phyloP scores from a whole-genome alignment of 2,113 vertebrate species.

The Pao palembangensis region DNA sequence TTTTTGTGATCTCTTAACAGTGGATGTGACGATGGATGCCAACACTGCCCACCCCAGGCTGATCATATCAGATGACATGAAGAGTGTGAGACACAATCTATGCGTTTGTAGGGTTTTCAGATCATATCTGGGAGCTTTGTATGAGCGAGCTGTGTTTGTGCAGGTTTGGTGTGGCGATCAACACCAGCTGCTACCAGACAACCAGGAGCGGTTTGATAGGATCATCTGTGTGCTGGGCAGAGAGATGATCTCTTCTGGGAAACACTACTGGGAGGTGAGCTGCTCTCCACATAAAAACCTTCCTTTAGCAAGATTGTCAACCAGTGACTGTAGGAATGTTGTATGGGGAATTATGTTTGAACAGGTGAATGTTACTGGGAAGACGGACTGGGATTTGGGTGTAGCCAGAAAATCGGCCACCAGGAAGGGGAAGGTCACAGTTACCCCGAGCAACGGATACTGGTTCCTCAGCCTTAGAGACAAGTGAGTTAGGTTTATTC shows the following conservation, averaged over 20 bases:
- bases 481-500: conserved; percentile 45
- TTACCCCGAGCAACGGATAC: conserved; percentile 71
- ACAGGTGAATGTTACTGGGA: conserved; percentile 69
- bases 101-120: not conserved
- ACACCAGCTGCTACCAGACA: conserved; percentile 52
- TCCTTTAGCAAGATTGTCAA: not conserved
- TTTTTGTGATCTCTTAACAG: conserved; percentile 30
- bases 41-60: conserved; percentile 69
- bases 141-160: not conserved
- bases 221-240: conserved; percentile 69
- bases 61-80: conserved; percentile 68
- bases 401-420: conserved; percentile 61
- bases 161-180: conserved; percentile 62
- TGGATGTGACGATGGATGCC: conserved; percentile 65
- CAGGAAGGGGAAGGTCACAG: conserved; percentile 72
- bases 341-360: not conserved
- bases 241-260: conserved; percentile 63
- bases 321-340: too few relatives aligned
- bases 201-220: conserved; percentile 63
- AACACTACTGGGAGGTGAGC: conserved; percentile 75
- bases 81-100: conserved; percentile 54
- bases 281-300: too few relatives aligned
- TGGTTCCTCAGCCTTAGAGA: conserved; percentile 76
- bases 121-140: too few relatives aligned
- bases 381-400: conserved; percentile 76